Evolutionary conservation across 2,888 invertebrate genomes (phyloP), one percentile per base, ranked within the genome.

Genomic region (Melanophora roralis): DNA sequence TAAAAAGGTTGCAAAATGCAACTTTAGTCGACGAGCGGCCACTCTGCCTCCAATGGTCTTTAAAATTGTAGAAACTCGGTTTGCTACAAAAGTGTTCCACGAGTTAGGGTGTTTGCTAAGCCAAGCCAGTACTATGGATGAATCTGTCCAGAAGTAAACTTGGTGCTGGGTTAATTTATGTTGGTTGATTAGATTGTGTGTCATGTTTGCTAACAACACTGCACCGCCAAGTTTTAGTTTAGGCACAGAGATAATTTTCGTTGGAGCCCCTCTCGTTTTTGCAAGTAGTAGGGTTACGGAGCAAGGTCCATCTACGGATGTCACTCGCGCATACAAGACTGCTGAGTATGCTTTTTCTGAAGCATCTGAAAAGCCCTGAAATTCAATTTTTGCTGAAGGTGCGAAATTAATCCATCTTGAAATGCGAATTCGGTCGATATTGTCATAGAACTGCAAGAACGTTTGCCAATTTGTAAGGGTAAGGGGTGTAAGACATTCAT

Each of bases 351-450:
- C 57, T 23, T 57, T 57, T n/a, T 57, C 57, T 7, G 43, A 60
- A 14, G 59, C 59, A 27, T 43, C 14, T n/a, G 27, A 43, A 60
- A 43, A 60, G 27, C 43, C 60, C n/a, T 60, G 40, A 43, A 60
- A 32, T 11, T 60, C 60, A 38, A 40, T n/a, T 19, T 40, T 57
- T 9, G 8, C 21, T 23, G 57, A 57, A 2, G 57, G 38, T 23
- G 11, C 14, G 43, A 16, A 60, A 7, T 27, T 3, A 8, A 57
- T 38, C 57, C 57, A 57, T 57, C 38, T 19, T 19, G 36, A 21
- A 36, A 55, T 57, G 23, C 57, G 36, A 14, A 57, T 57, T 19
- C 23, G 1, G 23, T 57, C n/a, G 21, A 57, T 57, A 23, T 43
- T 59, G 9, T 59, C 27, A 27, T 59, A 59, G n/a, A 27, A 59